Evolutionary conservation across 2,888 invertebrate species (phyloP), one percentile per base, ranked within the genome.

Genomic region (Sabatieria punctata): DNA sequence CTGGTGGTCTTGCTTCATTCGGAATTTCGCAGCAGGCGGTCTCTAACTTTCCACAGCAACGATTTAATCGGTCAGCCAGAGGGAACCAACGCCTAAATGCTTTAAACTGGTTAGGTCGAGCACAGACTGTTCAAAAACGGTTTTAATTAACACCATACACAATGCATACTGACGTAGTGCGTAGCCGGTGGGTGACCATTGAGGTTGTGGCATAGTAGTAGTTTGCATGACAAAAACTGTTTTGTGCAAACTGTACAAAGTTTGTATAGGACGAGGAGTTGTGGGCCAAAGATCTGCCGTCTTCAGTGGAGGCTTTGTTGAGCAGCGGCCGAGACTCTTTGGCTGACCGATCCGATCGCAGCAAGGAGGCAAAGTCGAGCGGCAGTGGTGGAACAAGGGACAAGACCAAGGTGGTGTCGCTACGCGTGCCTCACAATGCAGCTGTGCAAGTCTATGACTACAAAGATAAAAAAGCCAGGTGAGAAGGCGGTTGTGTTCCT

Each of bases 391-490:
- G 22, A 1, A 18, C 51, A 33, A 53, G 66, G 11, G 66, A 68
- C 49, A 65, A 65, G 52, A 67, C 66, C 1, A 52, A 57, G 25
- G 68, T 70, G 3, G 60, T 71, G 15, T 64, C 66, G 1, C 68
- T 68, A 57, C 59, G 70, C 46, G 71, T 72, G 13, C 71, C 72
- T 19, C 71, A 72, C 56, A 72, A 72, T 60, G 70, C 71, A 11
- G 70, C 69, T 43, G 71, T 71, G 13, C 72, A 72, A 59, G 67
- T 72, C 38, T 72, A 72, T 55, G 72, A 72, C 54, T 72, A 71
- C 56, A 72, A 72, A 52, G 67, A 67, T 49, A 72, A 72, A 56
- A 68, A 65, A 56, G 70, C 71, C 6, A 52, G 60, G 60, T 60
- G 45, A 33, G 46, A 21, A 33, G 13, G 39, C n/a, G 19, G 13